These are phyloP conservation scores for Chloroceryle amazona DNA, from an alignment of 2,797 vertebrate species.

Conservation along the genomic window DNA sequence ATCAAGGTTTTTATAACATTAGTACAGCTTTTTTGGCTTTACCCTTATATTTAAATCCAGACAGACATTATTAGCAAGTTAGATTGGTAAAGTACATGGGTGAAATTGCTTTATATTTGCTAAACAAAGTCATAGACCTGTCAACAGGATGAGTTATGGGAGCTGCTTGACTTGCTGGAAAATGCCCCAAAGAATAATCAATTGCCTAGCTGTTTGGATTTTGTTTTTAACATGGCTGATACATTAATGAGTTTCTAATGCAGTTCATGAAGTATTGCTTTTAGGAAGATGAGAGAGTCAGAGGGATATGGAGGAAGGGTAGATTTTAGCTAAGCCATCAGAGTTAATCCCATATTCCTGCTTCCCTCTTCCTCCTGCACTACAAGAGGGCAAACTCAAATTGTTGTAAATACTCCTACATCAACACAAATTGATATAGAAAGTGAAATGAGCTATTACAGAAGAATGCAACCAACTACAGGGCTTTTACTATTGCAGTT, in stretches of 20 bases:
- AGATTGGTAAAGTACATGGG: neutral
- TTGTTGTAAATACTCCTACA: neutral
- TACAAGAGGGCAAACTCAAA: neutral
- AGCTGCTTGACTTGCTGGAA: neutral
- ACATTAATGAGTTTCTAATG: neutral
- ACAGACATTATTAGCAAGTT: neutral
- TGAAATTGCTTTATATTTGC: conserved; percentile 1
- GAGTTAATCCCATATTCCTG: neutral
- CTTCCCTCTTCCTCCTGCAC: neutral
- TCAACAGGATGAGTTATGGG: neutral
- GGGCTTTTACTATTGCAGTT: neutral
- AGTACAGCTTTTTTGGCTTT: neutral
- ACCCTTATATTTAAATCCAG: neutral
- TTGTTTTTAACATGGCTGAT: neutral
- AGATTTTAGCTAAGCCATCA: neutral
- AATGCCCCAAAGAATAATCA: neutral
- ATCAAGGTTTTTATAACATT: neutral
- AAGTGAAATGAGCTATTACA: neutral
- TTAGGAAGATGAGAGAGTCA: neutral
- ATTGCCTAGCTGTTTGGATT: neutral
- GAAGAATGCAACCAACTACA: neutral
- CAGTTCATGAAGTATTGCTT: neutral
- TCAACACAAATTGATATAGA: neutral
- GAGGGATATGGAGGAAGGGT: neutral
- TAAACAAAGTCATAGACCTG: neutral